These are phyloP conservation scores for Takifugu ocellatus DNA, from an alignment of 2,797 vertebrate species.

Conservation along the genomic window DNA sequence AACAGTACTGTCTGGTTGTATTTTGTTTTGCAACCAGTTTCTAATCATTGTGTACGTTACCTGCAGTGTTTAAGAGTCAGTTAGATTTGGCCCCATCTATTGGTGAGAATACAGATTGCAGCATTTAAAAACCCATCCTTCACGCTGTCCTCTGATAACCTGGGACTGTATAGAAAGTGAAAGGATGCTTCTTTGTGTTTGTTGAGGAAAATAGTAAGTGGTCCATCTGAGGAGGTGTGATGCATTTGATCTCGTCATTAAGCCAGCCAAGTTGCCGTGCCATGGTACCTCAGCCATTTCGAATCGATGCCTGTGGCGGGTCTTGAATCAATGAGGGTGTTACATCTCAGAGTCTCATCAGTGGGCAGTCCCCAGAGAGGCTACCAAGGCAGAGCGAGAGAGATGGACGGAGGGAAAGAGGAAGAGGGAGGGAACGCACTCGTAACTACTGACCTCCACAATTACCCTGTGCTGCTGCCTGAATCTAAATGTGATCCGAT, in stretches of 20 bases:
- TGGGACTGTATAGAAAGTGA: constrained; percentile 30
- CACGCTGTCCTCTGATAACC: too few species aligned
- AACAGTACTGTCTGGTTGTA: too few species aligned
- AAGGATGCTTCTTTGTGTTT: constrained; percentile 1
- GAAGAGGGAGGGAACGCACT: constrained; percentile 31
- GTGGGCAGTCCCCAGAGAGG: constrained; percentile 64
- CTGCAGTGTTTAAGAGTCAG: too few species aligned
- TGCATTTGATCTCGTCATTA: constrained; percentile 79
- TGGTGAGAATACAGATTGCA: too few species aligned
- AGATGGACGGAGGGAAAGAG: constrained; percentile 37
- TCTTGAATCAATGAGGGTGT: constrained; percentile 76
- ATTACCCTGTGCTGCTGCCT: constrained; percentile 71
- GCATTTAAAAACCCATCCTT: too few species aligned
- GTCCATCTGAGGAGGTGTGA: constrained; percentile 59
- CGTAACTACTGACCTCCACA: constrained; percentile 72
- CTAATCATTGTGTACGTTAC: too few species aligned
- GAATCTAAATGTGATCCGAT: constrained; percentile 77
- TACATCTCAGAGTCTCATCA: constrained; percentile 77
- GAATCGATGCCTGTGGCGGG: constrained; percentile 75
- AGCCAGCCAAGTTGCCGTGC: constrained; percentile 53
- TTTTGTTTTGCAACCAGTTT: too few species aligned
- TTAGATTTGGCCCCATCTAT: too few species aligned
- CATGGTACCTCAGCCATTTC: constrained; percentile 68
- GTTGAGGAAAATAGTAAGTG: constrained; percentile 42
- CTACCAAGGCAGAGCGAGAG: constrained; percentile 32